Conservation (phyloP, 1,140 invertebrate species). For the Hylyphantes graminicola region DNA sequence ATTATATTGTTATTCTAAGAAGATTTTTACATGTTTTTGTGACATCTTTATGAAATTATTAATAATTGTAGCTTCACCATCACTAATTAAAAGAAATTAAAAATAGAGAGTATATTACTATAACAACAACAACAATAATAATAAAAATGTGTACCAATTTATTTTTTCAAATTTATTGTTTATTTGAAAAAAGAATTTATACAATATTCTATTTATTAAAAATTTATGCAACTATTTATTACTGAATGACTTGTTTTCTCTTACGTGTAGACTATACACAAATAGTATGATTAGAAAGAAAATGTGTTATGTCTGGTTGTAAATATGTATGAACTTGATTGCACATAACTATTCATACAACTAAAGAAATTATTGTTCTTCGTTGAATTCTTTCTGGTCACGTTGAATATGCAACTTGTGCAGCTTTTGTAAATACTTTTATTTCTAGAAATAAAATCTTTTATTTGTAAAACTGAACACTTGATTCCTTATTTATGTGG, state of each 20-base stretch:
- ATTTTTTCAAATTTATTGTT: background rate
- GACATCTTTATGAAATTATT: too few relatives aligned
- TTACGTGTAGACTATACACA: background rate
- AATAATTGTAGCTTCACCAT: too few relatives aligned
- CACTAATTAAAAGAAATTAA: too few relatives aligned
- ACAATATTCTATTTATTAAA: background rate
- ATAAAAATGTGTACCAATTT: too few relatives aligned
- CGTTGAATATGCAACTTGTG: slow-evolving; percentile 31
- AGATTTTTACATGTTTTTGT: too few relatives aligned
- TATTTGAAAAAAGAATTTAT: background rate
- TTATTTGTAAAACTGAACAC: slow-evolving; percentile 49
- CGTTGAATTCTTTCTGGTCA: slow-evolving; percentile 52
- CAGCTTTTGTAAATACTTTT: slow-evolving; percentile 57
- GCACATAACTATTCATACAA: slow-evolving; percentile 55
- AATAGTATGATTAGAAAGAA: slow-evolving; percentile 23
- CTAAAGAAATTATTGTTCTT: slow-evolving; percentile 51
- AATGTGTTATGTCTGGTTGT: slow-evolving; percentile 42
- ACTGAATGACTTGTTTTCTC: background rate
- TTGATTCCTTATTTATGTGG: background rate
- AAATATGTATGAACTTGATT: slow-evolving; percentile 47
- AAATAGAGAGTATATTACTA: too few relatives aligned
- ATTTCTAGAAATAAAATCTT: slow-evolving; percentile 60
- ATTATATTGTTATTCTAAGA: too few relatives aligned
- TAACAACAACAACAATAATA: too few relatives aligned
- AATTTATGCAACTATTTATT: background rate